Evolutionary conservation across 2,888 invertebrate species (phyloP).

Genomic region (Acleris literana): DNA sequence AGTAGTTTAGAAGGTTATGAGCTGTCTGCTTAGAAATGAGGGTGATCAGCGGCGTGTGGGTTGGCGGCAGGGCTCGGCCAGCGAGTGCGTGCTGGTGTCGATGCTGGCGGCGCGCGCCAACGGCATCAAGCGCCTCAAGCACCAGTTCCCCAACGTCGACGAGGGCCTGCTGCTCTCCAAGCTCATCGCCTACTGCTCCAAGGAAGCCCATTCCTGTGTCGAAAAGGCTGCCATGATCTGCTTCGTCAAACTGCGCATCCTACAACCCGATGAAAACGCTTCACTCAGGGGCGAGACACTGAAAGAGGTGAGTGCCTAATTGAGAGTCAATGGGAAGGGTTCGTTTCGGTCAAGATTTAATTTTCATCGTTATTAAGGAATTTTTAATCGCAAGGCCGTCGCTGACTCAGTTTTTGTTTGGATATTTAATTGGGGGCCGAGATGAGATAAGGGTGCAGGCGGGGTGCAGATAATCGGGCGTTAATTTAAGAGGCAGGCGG

Average conservation of each 20-base stretch:
- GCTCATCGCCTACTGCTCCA: conserved; percentile 96
- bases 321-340: conserved; percentile 32
- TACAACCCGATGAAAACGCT: conserved; percentile 93
- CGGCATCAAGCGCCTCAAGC: conserved; percentile 92
- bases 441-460: conserved; percentile 47
- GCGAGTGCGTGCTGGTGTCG: conserved; percentile 96
- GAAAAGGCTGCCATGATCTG: conserved; percentile 97
- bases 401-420: conserved; percentile 23
- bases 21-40: too few species aligned
- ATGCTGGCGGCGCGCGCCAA: conserved; percentile 96
- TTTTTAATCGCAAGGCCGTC: conserved; percentile 5
- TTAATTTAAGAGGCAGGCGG: conserved; percentile 68
- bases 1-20: too few species aligned
- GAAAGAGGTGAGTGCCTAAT: conserved; percentile 84
- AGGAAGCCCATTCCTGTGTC: conserved; percentile 95
- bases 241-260: conserved; percentile 94
- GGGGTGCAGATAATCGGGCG: conserved; percentile 65
- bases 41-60: too few species aligned
- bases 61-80: conserved; percentile 92
- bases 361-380: conserved; percentile 3
- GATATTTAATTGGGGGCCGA: conserved; percentile 46
- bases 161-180: conserved; percentile 95
- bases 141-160: conserved; percentile 92
- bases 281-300: conserved; percentile 91
- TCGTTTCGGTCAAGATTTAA: conserved; percentile 28